phyloP scores from a whole-genome alignment of 2,888 invertebrate species.

The Catocala nupta region DNA sequence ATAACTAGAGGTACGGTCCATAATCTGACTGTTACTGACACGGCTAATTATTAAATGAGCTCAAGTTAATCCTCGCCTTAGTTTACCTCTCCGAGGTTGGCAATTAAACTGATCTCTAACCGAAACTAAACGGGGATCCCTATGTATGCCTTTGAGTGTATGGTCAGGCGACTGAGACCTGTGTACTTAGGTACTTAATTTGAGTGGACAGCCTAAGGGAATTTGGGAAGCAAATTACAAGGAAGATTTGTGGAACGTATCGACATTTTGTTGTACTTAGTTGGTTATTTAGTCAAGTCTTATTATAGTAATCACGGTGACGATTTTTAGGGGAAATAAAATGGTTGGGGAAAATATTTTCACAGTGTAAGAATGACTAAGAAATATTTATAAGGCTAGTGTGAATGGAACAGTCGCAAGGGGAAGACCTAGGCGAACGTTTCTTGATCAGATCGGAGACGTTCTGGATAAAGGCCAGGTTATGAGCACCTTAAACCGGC shows the following conservation, averaged over 20 bases:
- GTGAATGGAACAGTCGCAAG: too few species aligned
- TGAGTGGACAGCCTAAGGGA: slow-evolving; percentile 36
- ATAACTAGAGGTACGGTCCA: slow-evolving; percentile 24
- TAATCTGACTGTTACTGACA: slow-evolving; percentile 49
- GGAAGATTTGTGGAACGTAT: not conserved
- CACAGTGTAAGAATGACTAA: too few species aligned
- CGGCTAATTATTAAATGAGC: slow-evolving; percentile 62
- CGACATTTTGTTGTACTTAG: not conserved
- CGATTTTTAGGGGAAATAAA: too few species aligned
- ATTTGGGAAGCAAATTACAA: slow-evolving; percentile 46
- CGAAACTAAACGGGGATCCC: slow-evolving; percentile 47
- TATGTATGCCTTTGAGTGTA: slow-evolving; percentile 43
- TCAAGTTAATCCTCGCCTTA: slow-evolving; percentile 55
- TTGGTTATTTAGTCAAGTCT: too few species aligned
- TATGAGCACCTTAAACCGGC: too few species aligned
- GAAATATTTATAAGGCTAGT: too few species aligned
- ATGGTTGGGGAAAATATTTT: too few species aligned
- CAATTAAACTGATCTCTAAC: slow-evolving; percentile 55
- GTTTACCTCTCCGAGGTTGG: slow-evolving; percentile 29
- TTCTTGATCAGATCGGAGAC: too few species aligned
- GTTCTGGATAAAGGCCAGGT: too few species aligned
- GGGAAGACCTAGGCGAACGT: too few species aligned
- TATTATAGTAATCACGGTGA: too few species aligned
- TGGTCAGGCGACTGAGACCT: slow-evolving; percentile 30
- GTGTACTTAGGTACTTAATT: slow-evolving; percentile 53